Percentiles rank a stretch among this genome's conserved stretches.
phyloP scores from a whole-genome alignment of 1,140 invertebrate species.

The Tetramorium alpestre region DNA sequence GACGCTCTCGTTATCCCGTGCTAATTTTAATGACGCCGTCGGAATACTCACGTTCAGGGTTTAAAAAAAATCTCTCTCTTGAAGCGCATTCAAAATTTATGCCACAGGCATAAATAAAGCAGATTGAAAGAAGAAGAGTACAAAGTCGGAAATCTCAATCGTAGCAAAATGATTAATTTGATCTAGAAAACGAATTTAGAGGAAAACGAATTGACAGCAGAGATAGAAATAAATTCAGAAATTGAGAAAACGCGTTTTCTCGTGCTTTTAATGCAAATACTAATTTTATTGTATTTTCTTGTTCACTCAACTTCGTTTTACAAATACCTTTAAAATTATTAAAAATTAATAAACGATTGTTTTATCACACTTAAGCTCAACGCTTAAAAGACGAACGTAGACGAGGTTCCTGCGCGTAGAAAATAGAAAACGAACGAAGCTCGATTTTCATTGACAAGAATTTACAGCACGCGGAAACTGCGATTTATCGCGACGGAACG shows the following conservation, averaged over 20 bases:
- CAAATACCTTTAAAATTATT: not conserved
- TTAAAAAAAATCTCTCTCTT: slow-evolving; percentile 28
- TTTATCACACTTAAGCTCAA: not conserved
- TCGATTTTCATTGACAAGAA: slow-evolving; percentile 60
- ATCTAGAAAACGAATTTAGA: not conserved
- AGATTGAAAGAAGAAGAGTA: not conserved
- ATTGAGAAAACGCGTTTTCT: not conserved
- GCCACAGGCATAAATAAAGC: not conserved
- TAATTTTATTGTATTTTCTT: not conserved
- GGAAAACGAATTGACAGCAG: not conserved
- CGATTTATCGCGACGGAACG: slow-evolving; percentile 56
- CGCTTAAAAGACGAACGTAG: not conserved
- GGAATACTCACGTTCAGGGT: not conserved
- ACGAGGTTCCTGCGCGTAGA: slow-evolving; percentile 3
- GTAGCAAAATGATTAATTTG: not conserved
- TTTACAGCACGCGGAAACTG: slow-evolving; percentile 48
- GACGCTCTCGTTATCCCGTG: slow-evolving; percentile 38
- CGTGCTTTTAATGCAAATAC: not conserved
- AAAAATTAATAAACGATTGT: not conserved
- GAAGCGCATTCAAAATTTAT: slow-evolving; percentile 35
- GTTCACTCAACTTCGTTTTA: not conserved
- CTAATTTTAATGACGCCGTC: slow-evolving; percentile 55
- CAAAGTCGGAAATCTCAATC: not conserved
- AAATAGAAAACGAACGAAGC: slow-evolving; percentile 50
- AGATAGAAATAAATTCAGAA: not conserved